Percentiles rank a stretch among this genome's conserved stretches.
Conservation (phyloP, 2,113 vertebrate genomes). For the Rhegmatorhina hoffmannsi region DNA sequence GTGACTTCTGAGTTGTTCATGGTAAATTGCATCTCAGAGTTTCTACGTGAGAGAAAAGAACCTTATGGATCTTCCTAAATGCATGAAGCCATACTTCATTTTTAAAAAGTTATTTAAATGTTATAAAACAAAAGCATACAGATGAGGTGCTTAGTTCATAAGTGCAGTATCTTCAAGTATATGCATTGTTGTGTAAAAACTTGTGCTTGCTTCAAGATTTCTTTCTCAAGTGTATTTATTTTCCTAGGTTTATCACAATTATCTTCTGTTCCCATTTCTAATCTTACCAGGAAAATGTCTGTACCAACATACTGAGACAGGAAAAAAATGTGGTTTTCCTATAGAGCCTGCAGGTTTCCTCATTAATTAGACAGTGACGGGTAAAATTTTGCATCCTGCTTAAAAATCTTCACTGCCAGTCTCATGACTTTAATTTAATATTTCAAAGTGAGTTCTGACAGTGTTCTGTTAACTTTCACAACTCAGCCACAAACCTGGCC, state of each 20-base stretch:
- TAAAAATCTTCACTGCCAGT: neutral
- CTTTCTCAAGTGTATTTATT: conserved; percentile 36
- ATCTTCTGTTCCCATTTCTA: conserved; percentile 45
- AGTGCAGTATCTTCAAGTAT: neutral
- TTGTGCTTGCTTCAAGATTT: neutral
- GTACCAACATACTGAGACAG: neutral
- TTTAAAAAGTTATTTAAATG: neutral
- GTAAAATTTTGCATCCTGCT: neutral
- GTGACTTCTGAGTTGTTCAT: neutral
- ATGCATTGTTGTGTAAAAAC: neutral
- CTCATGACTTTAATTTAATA: neutral
- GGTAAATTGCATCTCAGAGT: neutral
- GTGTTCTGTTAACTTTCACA: conserved; percentile 55
- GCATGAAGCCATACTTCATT: neutral
- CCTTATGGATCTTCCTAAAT: neutral
- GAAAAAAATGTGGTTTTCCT: conserved; percentile 32
- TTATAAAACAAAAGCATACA: neutral
- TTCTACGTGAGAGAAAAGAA: neutral
- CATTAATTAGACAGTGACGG: conserved; percentile 26
- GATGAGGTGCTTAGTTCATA: neutral
- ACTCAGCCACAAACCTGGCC: conserved; percentile 30
- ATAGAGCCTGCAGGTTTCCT: neutral
- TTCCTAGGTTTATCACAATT: conserved; percentile 44
- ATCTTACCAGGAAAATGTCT: conserved; percentile 29
- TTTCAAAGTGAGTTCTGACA: conserved; percentile 24